Percentiles rank a stretch among this genome's conserved stretches.
Conservation (phyloP, 2,888 invertebrate species). For the Dascillus cervinus region DNA sequence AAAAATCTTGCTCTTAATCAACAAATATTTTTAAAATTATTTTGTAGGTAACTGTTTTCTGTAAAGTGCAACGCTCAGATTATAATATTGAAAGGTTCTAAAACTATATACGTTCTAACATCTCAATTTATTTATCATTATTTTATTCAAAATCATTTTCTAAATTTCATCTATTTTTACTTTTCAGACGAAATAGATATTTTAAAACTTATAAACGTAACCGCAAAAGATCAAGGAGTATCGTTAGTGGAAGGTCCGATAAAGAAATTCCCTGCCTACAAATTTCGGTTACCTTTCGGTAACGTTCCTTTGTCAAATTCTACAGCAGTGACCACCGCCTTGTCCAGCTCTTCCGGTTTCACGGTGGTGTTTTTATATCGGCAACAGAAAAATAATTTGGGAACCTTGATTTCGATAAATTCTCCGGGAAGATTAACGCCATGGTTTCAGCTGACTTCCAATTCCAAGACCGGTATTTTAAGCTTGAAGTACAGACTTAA, state of each 20-base stretch:
- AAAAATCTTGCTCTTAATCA: too few relatives aligned
- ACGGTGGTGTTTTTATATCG: conserved; percentile 40
- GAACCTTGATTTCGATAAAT: conserved; percentile 40
- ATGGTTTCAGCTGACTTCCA: conserved; percentile 41
- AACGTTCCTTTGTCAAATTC: conserved; percentile 39
- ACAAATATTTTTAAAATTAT: too few relatives aligned
- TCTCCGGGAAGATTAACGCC: conserved; percentile 42
- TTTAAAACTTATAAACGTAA: conserved; percentile 39
- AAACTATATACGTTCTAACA: too few relatives aligned
- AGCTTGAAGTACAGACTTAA: conserved; percentile 37
- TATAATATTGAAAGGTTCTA: too few relatives aligned
- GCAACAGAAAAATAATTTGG: conserved; percentile 41
- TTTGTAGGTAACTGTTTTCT: too few relatives aligned
- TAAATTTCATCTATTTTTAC: conserved; percentile 6
- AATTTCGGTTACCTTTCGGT: conserved; percentile 40
- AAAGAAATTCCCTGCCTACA: conserved; percentile 40
- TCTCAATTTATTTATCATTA: too few relatives aligned
- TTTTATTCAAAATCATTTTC: too few relatives aligned
- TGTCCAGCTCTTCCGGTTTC: conserved; percentile 36
- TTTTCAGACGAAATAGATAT: conserved; percentile 40
- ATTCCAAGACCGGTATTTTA: conserved; percentile 39
- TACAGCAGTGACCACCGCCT: conserved; percentile 33
- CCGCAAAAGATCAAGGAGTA: conserved; percentile 40
- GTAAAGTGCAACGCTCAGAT: too few relatives aligned
- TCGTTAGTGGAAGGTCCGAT: conserved; percentile 41